Base-by-base conservation (phyloP, 2,797 vertebrate genomes). In the Spizella passerina region DNA sequence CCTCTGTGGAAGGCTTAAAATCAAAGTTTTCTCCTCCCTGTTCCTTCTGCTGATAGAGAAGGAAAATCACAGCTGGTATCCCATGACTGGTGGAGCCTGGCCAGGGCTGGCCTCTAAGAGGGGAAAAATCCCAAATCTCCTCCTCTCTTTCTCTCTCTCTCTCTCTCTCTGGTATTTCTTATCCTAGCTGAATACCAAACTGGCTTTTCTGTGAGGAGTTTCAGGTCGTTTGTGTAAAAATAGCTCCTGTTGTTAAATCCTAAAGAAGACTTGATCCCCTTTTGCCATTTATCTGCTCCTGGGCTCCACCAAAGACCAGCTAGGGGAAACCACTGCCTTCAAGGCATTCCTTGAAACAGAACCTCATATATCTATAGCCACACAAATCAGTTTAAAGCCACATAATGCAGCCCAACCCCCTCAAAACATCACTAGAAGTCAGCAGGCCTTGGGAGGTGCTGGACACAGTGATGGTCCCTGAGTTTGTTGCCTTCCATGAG, bases 331-430 rank as follows among this genome's bases (percentile, higher is more conserved):
- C 55, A 32, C 26, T 81, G 46, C 43, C 26, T 53, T 55, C 0
- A 0, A 49, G 29, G 7, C 23, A 24, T 3, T 49, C 16, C 22
- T 53, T 0, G 0, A 22, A 20, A 27, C 9, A 56, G 38, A 30
- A 13, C 13, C 7, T 66, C 1, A 0, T 18, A n/a, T 19, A 20
- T 79, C 34, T 19, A 5, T 6, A 47, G 63, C 23, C 52, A 46
- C 18, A 55, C 7, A 82, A 17, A 9, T 64, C 22, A 56, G 10
- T 26, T 76, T 68, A 68, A 64, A 60, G 44, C 9, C 82, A 68
- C 7, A 1, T 4, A 81, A 66, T 2, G 2, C 10, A 66, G 6
- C 12, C 29, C 29, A 60, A n/a, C 13, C 2, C 7, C 36, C 23
- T 3, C 44, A 59, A 52, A 63, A 34, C 52, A 20, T 39, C 77